A percentile compares a stretch with the other conserved stretches of the same genome.
These are phyloP conservation scores for Notothenia rossii DNA, from an alignment of 2,113 vertebrate genomes.

Conservation along the genomic window DNA sequence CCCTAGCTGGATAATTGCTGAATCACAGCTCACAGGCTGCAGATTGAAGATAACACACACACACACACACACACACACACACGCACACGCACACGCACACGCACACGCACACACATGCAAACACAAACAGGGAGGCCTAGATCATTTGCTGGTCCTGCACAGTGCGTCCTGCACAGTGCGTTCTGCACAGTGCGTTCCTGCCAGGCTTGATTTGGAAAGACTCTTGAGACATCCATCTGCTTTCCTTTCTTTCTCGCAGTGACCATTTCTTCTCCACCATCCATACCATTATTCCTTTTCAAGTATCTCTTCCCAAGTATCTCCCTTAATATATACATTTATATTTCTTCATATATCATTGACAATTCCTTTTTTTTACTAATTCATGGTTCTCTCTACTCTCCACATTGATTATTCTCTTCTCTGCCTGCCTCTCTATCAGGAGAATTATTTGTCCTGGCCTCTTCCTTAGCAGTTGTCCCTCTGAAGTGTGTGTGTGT, in stretches of 20 bases:
- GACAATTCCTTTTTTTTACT: constrained; percentile 2
- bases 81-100: constrained; percentile 29
- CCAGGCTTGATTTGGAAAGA: constrained; percentile 61
- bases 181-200: constrained; percentile 48
- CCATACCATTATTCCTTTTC: neutral
- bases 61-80: constrained; percentile 30
- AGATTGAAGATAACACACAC: constrained; percentile 71
- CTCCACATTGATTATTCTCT: no score
- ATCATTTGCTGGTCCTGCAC: constrained; percentile 66
- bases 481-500: no score
- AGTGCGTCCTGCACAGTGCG: constrained; percentile 37
- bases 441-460: no score
- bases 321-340: neutral
- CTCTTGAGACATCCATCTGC: constrained; percentile 42
- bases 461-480: no score
- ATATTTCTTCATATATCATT: neutral
- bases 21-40: constrained; percentile 72
- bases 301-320: neutral
- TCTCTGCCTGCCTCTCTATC: no score
- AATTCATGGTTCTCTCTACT: neutral
- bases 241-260: constrained; percentile 26
- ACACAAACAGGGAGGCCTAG: constrained; percentile 58
- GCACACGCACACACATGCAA: constrained; percentile 41
- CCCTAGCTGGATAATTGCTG: constrained; percentile 66
- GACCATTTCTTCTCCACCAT: constrained; percentile 1